phyloP scores from a whole-genome alignment of 2,888 invertebrate species.

The Archips crataeganus region DNA sequence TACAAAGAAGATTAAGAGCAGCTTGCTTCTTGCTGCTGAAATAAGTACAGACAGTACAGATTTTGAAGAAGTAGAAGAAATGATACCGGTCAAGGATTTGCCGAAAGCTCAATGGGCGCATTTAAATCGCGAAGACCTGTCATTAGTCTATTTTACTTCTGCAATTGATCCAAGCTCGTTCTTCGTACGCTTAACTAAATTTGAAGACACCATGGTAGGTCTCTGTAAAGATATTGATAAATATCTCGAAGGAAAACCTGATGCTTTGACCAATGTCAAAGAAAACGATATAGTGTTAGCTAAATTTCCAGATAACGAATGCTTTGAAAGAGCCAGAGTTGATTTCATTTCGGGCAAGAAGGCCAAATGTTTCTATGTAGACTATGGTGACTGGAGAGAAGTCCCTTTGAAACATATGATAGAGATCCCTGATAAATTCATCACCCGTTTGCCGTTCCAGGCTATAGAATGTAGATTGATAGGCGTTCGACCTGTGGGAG shows the following conservation, averaged over 20 bases:
- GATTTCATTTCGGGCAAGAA: slow-evolving; percentile 64
- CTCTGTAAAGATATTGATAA: slow-evolving; percentile 74
- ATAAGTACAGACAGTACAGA: slow-evolving; percentile 49
- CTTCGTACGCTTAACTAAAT: slow-evolving; percentile 81
- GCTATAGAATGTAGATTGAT: slow-evolving; percentile 87
- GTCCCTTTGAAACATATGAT: slow-evolving; percentile 72
- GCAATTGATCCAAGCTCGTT: slow-evolving; percentile 78
- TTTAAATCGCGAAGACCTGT: slow-evolving; percentile 69
- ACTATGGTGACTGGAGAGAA: slow-evolving; percentile 85
- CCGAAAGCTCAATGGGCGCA: slow-evolving; percentile 77
- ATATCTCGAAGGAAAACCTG: slow-evolving; percentile 56
- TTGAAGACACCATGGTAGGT: slow-evolving; percentile 66
- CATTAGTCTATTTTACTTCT: slow-evolving; percentile 73
- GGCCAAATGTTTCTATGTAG: slow-evolving; percentile 86
- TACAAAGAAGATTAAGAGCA: slow-evolving; percentile 69
- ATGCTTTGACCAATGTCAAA: slow-evolving; percentile 54
- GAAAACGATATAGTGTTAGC: slow-evolving; percentile 81
- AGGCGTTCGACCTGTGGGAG: slow-evolving; percentile 78
- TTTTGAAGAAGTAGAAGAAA: slow-evolving; percentile 47
- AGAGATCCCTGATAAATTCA: slow-evolving; percentile 78
- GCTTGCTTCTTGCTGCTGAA: slow-evolving; percentile 51
- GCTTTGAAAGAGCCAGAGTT: slow-evolving; percentile 78
- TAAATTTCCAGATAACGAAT: slow-evolving; percentile 73
- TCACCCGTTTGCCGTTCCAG: slow-evolving; percentile 86
- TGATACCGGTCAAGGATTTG: slow-evolving; percentile 47